phyloP scores from a whole-genome alignment of 2,888 invertebrate species.

The Beris morrisii region DNA sequence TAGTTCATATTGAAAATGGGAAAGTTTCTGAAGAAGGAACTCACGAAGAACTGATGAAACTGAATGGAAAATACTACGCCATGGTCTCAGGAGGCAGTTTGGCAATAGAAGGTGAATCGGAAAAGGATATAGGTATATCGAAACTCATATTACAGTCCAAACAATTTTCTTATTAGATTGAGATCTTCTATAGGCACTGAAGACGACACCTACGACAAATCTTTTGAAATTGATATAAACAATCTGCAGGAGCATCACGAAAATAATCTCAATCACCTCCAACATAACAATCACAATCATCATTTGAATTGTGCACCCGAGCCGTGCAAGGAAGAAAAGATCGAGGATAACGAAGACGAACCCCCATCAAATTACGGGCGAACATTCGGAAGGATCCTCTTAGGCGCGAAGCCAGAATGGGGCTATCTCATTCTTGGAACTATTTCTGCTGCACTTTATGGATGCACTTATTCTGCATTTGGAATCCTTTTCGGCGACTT shows the following conservation, averaged over 20 bases:
- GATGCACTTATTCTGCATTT: conserved; percentile 73
- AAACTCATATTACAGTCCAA: background rate
- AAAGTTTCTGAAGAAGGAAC: conserved; percentile 73
- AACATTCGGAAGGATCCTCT: conserved; percentile 61
- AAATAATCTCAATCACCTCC: conserved; percentile 41
- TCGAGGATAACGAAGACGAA: conserved; percentile 44
- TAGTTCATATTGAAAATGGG: conserved; percentile 72
- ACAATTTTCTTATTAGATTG: background rate
- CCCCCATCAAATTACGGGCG: conserved; percentile 49
- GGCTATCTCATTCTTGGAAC: conserved; percentile 65
- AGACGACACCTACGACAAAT: conserved; percentile 52
- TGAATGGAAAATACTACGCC: conserved; percentile 68
- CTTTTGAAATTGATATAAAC: conserved; percentile 51
- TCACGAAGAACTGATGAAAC: conserved; percentile 68
- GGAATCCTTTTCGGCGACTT: conserved; percentile 78
- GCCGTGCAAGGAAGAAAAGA: conserved; percentile 8
- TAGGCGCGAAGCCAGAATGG: conserved; percentile 70
- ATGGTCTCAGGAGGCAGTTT: conserved; percentile 61
- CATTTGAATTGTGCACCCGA: conserved; percentile 27
- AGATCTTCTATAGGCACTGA: conserved; percentile 28
- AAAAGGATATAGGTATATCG: conserved; percentile 23
- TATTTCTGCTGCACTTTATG: conserved; percentile 67
- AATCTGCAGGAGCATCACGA: conserved; percentile 53
- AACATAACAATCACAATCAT: conserved; percentile 37
- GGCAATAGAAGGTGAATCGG: conserved; percentile 43